phyloP scores from a whole-genome alignment of 2,888 invertebrate species.

The Luperina nickerlii region DNA sequence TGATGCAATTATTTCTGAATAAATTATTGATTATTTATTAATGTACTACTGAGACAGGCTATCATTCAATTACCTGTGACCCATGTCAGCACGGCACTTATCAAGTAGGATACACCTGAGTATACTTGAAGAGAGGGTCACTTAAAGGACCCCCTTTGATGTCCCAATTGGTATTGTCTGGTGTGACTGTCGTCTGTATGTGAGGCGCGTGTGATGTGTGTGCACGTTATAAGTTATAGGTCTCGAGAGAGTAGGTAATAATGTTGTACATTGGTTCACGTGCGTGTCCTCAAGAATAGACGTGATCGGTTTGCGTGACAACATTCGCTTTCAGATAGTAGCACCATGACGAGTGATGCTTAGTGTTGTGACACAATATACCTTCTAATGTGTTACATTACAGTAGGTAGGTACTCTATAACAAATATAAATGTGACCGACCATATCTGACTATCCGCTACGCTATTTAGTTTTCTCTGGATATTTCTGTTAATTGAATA shows the following conservation, averaged over 20 bases:
- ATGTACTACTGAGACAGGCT: neutral
- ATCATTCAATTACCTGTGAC: neutral
- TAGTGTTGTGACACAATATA: neutral
- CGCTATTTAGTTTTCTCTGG: neutral
- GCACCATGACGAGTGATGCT: neutral
- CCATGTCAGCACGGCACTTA: neutral
- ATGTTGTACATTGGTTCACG: conserved; percentile 45
- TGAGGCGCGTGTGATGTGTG: conserved; percentile 5
- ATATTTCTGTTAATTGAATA: neutral
- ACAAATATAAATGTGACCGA: neutral
- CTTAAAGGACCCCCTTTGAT: neutral
- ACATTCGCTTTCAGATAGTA: conserved; percentile 4
- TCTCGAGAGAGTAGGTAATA: conserved; percentile 67
- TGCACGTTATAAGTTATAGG: conserved; percentile 17
- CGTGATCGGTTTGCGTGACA: conserved; percentile 69
- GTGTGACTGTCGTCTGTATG: neutral
- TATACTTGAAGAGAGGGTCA: neutral
- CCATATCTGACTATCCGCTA: neutral
- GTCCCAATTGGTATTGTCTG: neutral
- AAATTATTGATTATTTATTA: neutral
- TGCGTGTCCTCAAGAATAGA: conserved; percentile 53
- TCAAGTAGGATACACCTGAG: neutral
- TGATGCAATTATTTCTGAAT: neutral
- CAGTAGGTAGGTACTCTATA: neutral
- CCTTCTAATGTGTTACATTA: neutral